These are phyloP conservation scores for Eciton burchellii DNA, from an alignment of 1,140 invertebrate species.

Conservation along the genomic window DNA sequence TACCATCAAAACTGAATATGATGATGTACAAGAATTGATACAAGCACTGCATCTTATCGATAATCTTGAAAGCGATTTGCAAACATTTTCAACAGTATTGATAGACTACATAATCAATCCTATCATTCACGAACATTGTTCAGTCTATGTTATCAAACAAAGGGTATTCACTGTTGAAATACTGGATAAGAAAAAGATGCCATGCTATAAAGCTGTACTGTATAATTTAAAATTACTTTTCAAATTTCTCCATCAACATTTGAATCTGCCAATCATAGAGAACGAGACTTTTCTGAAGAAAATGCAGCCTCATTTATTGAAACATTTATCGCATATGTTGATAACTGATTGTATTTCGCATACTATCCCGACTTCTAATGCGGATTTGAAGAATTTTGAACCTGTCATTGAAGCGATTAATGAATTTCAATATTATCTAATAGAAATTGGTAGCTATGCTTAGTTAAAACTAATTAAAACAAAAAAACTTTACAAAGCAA, in stretches of 20 bases:
- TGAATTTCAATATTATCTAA: conserved; percentile 89
- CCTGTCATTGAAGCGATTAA: conserved; percentile 88
- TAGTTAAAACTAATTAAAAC: conserved; percentile 14
- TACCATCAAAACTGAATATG: conserved; percentile 80
- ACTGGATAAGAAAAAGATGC: conserved; percentile 82
- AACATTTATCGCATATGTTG: conserved; percentile 89
- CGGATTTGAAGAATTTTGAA: conserved; percentile 89
- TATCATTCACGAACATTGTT: conserved; percentile 86
- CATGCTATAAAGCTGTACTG: conserved; percentile 87
- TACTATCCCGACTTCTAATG: conserved; percentile 91
- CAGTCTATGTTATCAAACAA: conserved; percentile 81
- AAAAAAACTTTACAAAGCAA: neutral
- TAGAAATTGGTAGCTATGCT: conserved; percentile 83
- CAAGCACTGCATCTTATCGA: conserved; percentile 84
- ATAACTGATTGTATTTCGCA: conserved; percentile 91
- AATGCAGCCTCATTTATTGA: conserved; percentile 88
- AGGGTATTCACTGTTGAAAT: conserved; percentile 84
- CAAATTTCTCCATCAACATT: conserved; percentile 86
- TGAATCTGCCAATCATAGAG: conserved; percentile 86
- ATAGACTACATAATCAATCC: conserved; percentile 86
- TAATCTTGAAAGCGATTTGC: conserved; percentile 83
- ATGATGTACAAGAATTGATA: conserved; percentile 83
- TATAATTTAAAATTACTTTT: conserved; percentile 87
- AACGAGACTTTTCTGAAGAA: conserved; percentile 87
- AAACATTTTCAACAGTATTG: conserved; percentile 85